phyloP scores from a whole-genome alignment of 2,113 vertebrate genomes.

The Girardinichthys multiradiatus region DNA sequence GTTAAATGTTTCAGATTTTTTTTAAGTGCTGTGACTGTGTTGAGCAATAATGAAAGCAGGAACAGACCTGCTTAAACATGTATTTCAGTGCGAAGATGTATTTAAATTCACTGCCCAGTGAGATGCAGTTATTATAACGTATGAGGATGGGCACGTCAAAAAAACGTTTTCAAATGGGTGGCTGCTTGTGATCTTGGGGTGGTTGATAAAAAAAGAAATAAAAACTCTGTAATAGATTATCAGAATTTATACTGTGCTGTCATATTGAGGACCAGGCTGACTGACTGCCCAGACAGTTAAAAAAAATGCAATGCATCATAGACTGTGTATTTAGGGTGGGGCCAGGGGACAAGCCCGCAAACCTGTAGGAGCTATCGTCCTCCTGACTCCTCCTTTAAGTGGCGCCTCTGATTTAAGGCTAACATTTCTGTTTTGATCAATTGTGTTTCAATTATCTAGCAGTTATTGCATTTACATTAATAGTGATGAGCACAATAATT shows the following conservation, averaged over 20 bases:
- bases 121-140: slow-evolving; percentile 10
- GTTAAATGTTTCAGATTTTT: not conserved
- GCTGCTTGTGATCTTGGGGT: not conserved
- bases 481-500: not conserved
- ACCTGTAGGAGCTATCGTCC: not conserved
- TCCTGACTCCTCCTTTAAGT: not conserved
- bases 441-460: not conserved
- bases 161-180: not conserved
- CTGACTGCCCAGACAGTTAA: too few species aligned
- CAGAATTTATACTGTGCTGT: not conserved
- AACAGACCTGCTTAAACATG: slow-evolving; percentile 5
- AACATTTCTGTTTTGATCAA: not conserved
- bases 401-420: not conserved
- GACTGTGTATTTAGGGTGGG: too few species aligned
- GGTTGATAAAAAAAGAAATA: not conserved
- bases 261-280: too few species aligned
- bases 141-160: not conserved
- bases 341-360: not conserved
- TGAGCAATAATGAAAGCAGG: slow-evolving; percentile 7
- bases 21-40: not conserved
- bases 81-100: not conserved
- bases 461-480: not conserved
- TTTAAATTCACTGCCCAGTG: not conserved
- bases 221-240: not conserved
- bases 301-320: too few species aligned